Evolutionary conservation across 2,888 invertebrate species (phyloP).

Genomic region (Drosophila mettleri): DNA sequence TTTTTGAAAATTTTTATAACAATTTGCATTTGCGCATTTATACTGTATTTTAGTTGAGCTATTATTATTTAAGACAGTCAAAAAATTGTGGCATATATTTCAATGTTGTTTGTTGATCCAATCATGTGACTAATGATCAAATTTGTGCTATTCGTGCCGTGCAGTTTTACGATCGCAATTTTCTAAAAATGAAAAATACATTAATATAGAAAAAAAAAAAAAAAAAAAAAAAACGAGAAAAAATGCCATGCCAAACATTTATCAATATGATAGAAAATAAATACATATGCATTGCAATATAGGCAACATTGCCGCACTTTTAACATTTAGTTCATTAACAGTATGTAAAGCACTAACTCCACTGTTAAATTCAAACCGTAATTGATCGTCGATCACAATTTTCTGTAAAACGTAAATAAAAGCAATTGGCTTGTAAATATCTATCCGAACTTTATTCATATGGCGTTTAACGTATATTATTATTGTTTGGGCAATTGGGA

Average conservation of each 20-base stretch:
- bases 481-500: conserved; percentile 25
- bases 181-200: background rate
- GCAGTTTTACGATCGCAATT: background rate
- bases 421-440: conserved; percentile 17
- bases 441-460: conserved; percentile 50
- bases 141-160: too few species aligned
- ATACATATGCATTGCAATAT: background rate
- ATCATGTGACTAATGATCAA: background rate
- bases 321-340: background rate
- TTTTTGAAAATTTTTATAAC: background rate
- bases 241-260: too few species aligned
- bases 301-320: background rate
- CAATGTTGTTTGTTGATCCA: too few species aligned
- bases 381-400: background rate
- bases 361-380: background rate
- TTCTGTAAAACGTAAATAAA: background rate
- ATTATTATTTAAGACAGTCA: background rate
- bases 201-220: too few species aligned
- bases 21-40: background rate
- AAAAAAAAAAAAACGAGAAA: too few species aligned
- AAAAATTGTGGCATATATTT: background rate
- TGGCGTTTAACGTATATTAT: conserved; percentile 33
- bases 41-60: background rate
- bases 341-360: background rate
- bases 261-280: too few species aligned